Base-by-base conservation (phyloP, 2,888 invertebrate genomes). In the Hecatera dysodea region DNA sequence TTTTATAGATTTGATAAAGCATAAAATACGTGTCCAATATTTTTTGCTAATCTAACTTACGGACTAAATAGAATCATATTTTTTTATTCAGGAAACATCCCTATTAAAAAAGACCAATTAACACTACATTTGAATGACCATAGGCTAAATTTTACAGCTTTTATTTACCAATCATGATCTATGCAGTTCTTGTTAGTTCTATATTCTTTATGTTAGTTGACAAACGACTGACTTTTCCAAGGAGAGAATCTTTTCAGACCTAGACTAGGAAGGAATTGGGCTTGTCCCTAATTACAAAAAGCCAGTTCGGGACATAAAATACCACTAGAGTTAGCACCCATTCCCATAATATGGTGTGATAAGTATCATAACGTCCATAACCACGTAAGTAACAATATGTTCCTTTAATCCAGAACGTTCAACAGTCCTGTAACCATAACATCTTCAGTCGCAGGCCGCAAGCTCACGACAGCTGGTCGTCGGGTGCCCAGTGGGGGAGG, bases 391-490 rank as follows among this genome's bases (percentile, higher is more conserved):
- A 50, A 44, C 1, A 77, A 33, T 11, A 11, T 42, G 0, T 36
- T 48, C 8, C 19, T 33, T 8, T 22, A 22, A 22, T 50, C n/a
- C 22, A 22, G 5, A 36, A 78, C 3, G 12, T 9, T 6, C 29
- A n/a, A 3, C 36, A 27, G 0, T 17, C 3, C 5, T 59, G 22
- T 77, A 74, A 84, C 19, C 52, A 42, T 1, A 27, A 12, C 1
- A 52, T 59, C 66, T 79, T 71, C 72, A 98, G 98, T 98, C 85
- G 98, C 98, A 79, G 98, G 98, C 9, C 97, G 98, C 82, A 98
- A 98, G 93, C 92, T 98, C 76, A 97, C 97, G 15, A 97, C 98
- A 48, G 97, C 97, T n/a, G 97, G 97, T 22, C 97, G 97, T 81
- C 96, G 98, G 62, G 94, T 96, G 48, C 95, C 97, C 4, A 97